Base-by-base conservation (phyloP, 2,113 vertebrate genomes). In the Fulica atra region DNA sequence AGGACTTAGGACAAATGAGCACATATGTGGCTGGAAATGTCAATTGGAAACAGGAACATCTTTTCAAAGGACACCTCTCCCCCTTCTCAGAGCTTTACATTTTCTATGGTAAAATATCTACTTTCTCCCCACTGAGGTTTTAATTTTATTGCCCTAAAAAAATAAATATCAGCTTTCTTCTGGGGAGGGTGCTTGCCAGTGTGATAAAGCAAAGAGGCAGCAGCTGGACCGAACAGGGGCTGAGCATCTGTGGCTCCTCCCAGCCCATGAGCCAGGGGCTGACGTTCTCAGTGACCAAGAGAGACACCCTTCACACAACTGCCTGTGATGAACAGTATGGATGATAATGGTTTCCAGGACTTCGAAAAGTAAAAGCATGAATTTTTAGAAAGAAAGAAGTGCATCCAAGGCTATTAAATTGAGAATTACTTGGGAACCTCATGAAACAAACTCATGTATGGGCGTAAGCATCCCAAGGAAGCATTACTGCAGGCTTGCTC, bases 241-340 rank as follows among this genome's bases (percentile, higher is more conserved):
- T 68, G 80, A 76, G 29, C 33, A 74, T 33, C 54, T 38, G 20
- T 23, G 50, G 12, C 10, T 76, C 40, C 53, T 64, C 38, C 25
- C 50, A 89, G 76, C 20, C 42, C 29, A 14, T 0, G 6, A 69
- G 19, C 50, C 50, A 83, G 68, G 29, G 26, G 48, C 48, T 11
- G 6, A 28, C 1, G 0, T 29, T 70, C 56, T 16, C 1, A 0
- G 23, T 23, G 44, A 60, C 38, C 1, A 1, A 15, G 4, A 11
- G 13, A 61, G 86, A 77, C 13, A 29, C 4, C 53, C 11, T 63
- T 40, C 38, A 33, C 50, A 33, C 26, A 78, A 7, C 10, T 72
- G 29, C 33, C 81, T 44, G 40, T 54, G 72, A 50, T 21, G 53
- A 77, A 16, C 40, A 50, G 10, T 3, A 12, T 2, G 28, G 60